These are phyloP conservation scores for Tenualosa ilisha DNA, from an alignment of 2,797 vertebrate species.

Conservation along the genomic window DNA sequence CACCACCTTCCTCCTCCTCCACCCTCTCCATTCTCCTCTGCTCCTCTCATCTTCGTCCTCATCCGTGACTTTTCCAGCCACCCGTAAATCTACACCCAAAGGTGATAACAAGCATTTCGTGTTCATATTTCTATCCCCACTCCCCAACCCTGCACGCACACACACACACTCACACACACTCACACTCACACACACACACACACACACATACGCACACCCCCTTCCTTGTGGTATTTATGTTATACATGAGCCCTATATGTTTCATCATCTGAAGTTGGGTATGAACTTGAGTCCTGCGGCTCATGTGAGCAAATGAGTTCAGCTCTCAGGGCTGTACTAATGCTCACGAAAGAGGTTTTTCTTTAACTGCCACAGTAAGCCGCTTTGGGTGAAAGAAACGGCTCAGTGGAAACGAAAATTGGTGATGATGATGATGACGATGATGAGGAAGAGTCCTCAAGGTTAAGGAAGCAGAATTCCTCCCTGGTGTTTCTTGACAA, in stretches of 20 bases:
- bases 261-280: not conserved
- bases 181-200: too few relatives aligned
- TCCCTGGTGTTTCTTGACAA: not conserved
- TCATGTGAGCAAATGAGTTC: not conserved
- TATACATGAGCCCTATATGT: not conserved
- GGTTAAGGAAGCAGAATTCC: not conserved
- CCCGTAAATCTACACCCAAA: not conserved
- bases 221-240: slow-evolving; percentile 1
- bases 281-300: not conserved
- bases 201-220: too few relatives aligned
- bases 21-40: slow-evolving; percentile 9
- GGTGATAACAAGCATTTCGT: not conserved
- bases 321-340: not conserved
- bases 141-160: not conserved
- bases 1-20: too few relatives aligned
- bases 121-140: not conserved
- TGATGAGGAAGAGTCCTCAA: not conserved
- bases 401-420: slow-evolving; percentile 9
- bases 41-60: slow-evolving; percentile 48
- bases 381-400: not conserved
- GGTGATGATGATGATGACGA: not conserved
- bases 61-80: not conserved
- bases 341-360: not conserved
- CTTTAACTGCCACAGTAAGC: not conserved
- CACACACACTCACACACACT: too few relatives aligned